Evolutionary conservation across 2,797 vertebrate species (phyloP).

Genomic region (Neomorphus geoffroyi): DNA sequence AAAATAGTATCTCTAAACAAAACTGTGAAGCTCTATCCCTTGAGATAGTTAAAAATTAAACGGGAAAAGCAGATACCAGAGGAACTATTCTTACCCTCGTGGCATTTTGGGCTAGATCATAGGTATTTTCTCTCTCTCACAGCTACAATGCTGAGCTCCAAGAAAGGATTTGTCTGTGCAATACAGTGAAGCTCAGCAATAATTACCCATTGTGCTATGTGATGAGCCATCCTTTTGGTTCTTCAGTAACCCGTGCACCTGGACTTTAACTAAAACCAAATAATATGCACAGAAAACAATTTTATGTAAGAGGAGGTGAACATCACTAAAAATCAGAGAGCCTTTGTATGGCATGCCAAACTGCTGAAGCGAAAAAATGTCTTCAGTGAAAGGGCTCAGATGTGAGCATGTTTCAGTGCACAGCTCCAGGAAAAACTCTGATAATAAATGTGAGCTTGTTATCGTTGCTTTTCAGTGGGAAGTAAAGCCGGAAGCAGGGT

Average conservation of each 20-base stretch:
- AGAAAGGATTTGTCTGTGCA: conserved; percentile 52
- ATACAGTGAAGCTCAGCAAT: conserved; percentile 49
- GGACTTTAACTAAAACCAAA: conserved; percentile 67
- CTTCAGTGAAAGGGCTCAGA: conserved; percentile 79
- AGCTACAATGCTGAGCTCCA: conserved; percentile 48
- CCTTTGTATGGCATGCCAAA: conserved; percentile 83
- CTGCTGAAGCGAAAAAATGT: conserved; percentile 78
- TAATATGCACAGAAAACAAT: conserved; percentile 78
- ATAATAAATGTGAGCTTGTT: conserved; percentile 80
- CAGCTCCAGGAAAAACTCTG: conserved; percentile 75
- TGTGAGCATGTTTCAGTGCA: conserved; percentile 71
- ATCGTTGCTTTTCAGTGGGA: conserved; percentile 75
- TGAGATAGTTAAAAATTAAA: conserved; percentile 38
- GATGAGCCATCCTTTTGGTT: conserved; percentile 58
- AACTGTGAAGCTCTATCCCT: not conserved
- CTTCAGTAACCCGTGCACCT: conserved; percentile 70
- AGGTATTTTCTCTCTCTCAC: conserved; percentile 44
- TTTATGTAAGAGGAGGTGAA: conserved; percentile 79
- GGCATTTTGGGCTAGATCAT: not conserved
- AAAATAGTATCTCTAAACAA: conserved; percentile 46
- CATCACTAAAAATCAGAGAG: conserved; percentile 80
- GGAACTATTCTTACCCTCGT: not conserved
- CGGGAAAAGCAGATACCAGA: conserved; percentile 2
- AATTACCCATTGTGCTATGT: conserved; percentile 58
- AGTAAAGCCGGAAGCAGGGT: conserved; percentile 75